Conservation (phyloP, 2,113 vertebrate species). For the Tympanuchus pallidicinctus region DNA sequence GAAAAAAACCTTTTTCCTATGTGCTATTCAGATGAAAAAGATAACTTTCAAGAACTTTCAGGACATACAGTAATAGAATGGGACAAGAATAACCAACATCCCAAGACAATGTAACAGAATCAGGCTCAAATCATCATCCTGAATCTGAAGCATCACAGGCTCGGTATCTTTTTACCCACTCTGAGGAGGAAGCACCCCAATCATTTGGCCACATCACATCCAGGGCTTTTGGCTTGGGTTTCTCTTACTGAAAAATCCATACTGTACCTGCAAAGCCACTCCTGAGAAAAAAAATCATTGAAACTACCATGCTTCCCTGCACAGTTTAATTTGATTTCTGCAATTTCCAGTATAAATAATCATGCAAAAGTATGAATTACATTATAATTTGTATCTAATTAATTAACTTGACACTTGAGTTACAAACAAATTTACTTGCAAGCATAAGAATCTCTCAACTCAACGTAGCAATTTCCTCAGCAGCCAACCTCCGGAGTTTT, state of each 20-base stretch:
- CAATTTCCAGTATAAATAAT: conserved; percentile 51
- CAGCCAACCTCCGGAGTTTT: conserved; percentile 13
- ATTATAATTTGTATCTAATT: conserved; percentile 21
- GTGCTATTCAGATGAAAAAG: neutral
- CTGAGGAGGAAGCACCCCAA: neutral
- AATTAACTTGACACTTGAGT: conserved; percentile 42
- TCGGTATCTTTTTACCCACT: neutral
- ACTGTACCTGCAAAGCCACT: conserved; percentile 16
- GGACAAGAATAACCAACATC: neutral
- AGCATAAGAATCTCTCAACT: neutral
- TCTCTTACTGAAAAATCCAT: conserved; percentile 27
- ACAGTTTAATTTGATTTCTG: neutral
- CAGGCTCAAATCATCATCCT: neutral
- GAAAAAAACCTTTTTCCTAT: neutral
- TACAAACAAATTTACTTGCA: conserved; percentile 2
- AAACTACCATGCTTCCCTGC: neutral
- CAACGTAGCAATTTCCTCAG: neutral
- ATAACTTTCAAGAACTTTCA: neutral
- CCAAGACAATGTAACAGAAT: neutral
- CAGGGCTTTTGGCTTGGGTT: neutral
- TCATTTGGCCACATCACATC: neutral
- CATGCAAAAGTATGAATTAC: neutral
- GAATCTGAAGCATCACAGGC: neutral
- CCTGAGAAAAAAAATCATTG: neutral
- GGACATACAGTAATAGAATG: neutral